Base-by-base conservation (phyloP, 2,113 vertebrate species). In the Campylomormyrus tamandua region DNA sequence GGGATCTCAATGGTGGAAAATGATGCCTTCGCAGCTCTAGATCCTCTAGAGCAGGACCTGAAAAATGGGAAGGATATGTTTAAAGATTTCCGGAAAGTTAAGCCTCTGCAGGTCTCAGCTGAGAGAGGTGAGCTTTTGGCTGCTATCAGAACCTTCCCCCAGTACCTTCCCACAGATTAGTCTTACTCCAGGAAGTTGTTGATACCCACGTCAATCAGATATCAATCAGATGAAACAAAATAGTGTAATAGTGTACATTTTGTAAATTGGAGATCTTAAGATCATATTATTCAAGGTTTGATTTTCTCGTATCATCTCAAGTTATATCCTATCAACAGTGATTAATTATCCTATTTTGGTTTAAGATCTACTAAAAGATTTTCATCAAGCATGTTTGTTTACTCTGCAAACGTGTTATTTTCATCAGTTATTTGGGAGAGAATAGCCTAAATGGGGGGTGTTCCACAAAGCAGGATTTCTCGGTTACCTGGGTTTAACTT, bases 1-100 rank as follows among this genome's bases (percentile, higher is more conserved):
- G 96, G 96, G 42, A 80, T 94, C 2, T 93, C 96, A 39, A 96
- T 94, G 93, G 94, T 95, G 56, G 96, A 96, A 83, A 97, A 95
- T n/a, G 97, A 95, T 93, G 98, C 97, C 87, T 99, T 99, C 93
- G 96, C 96, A 49, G 96, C 95, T 91, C 93, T 99, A 94, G 98
- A 99, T 92, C 98, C 98, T 0, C 97, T 99, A 5, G 97, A 97
- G 56, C 98, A 94, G 93, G 98, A 98, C 92, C 96, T 96, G 92
- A 99, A 97, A 90, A 96, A 13, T 27, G 94, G 98, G 50, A 98
- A 97, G 92, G 97, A 99, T 90, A 99, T 99, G 98, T 99, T 99
- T 93, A 99, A 98, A 94, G 97, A 98, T 92, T 98, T 99, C 93
- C 97, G 98, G 88, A 90, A 99, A 45, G 96, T 95, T 90, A 98